Base-by-base conservation (phyloP, 92 coral and sea anemone species). In the Bergia sp. region DNA sequence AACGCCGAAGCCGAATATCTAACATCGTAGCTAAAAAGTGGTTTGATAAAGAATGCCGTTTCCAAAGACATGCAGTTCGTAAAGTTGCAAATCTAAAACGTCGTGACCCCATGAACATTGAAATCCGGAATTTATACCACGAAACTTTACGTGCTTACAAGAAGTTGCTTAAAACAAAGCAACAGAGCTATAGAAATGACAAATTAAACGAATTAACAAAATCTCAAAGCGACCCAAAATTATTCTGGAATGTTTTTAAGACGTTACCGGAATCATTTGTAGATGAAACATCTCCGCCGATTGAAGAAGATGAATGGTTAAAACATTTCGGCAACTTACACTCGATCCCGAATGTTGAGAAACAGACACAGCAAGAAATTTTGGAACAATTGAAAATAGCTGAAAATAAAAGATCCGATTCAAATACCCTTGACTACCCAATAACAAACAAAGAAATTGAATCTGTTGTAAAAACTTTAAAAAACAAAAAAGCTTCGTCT, bases 171-270 rank as follows among this genome's bases (percentile, higher is more conserved):
- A 66, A 15, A 66, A 66, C 73, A 66, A 66, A 66, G 1, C 73
- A 66, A 66, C 73, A 66, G 73, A 66, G 1, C 73, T 66, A 66
- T 66, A 66, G 73, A 66, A 66, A 66, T 66, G 73, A 66, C 73
- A 66, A 66, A 66, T 66, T 66, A 16, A 66, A 20, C 73, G 73
- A 66, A 66, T 15, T 66, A 66, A 66, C 73, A 66, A 66, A 66
- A 66, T 66, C 73, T 3, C 73, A 66, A 66, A 66, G 1, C 37
- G 37, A 66, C 1, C 73, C 73, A 3, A 73, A 55, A 55, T 55
- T 6, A 42, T 83, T 83, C 73, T 83, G 87, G 87, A 83, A 83
- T 55, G 12, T 40, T 36, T 83, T 83, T 43, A 83, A 83, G 69
- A 82, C 86, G 61, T 40, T 82, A 58, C 45, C 61, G 61, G 86